Percentiles rank a stretch among this genome's conserved stretches.
Evolutionary conservation across 2,797 vertebrate genomes (phyloP).

Genomic region (Muscicapa striata): DNA sequence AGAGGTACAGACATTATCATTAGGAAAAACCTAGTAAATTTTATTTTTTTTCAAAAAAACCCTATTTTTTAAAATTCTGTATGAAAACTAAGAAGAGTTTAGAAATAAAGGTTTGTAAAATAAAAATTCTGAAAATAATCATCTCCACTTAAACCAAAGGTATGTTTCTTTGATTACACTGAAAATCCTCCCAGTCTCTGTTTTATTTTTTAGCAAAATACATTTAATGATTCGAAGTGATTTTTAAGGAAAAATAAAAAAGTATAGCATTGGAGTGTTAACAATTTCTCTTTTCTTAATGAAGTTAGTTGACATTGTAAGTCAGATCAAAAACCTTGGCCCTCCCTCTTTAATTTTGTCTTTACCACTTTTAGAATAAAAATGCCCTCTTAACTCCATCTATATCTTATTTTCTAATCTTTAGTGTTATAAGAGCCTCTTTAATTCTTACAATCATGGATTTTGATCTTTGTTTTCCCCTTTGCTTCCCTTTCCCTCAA

Average conservation of each 20-base stretch:
- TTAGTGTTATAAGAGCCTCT: background rate
- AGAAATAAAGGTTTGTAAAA: background rate
- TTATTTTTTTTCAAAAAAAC: background rate
- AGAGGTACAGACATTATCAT: background rate
- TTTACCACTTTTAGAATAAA: background rate
- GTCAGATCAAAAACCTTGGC: background rate
- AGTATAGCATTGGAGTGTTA: background rate
- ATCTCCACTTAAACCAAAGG: background rate
- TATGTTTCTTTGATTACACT: background rate
- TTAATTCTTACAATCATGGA: background rate
- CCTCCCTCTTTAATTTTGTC: background rate
- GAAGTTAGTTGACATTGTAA: background rate
- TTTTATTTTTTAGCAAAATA: background rate
- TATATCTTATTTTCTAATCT: background rate
- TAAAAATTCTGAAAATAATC: background rate
- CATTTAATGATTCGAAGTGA: background rate
- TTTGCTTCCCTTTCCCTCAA: background rate
- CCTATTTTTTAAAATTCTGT: accelerated
- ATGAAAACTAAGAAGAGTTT: background rate
- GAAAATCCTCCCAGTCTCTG: background rate
- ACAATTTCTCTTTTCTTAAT: background rate
- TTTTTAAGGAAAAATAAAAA: background rate
- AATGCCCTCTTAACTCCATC: background rate
- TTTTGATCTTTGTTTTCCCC: background rate
- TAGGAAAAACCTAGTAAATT: background rate